Evolutionary conservation across 2,888 invertebrate genomes (phyloP).

Genomic region (Furcula furcula): DNA sequence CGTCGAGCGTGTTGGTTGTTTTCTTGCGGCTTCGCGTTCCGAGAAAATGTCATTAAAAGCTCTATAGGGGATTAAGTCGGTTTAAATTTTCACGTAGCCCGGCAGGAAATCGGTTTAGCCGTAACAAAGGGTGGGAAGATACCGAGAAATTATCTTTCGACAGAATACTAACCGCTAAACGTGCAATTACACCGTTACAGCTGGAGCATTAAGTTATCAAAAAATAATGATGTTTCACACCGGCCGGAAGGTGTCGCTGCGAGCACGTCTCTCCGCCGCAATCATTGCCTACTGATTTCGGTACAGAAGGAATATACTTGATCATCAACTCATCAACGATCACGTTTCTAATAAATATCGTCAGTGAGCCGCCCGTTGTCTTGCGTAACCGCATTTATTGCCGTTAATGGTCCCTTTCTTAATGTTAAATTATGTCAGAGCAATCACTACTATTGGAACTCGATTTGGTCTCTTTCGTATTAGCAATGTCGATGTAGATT

Average conservation of each 20-base stretch:
- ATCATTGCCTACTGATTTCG: constrained; percentile 62
- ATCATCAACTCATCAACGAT: constrained; percentile 53
- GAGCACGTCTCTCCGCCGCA: constrained; percentile 66
- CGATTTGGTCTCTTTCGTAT: constrained; percentile 17
- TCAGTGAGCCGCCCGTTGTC: constrained; percentile 64
- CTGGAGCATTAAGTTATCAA: constrained; percentile 77
- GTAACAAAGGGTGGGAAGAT: constrained; percentile 77
- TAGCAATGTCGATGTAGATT: constrained; percentile 11
- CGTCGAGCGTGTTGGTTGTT: constrained; percentile 63
- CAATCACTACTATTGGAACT: constrained; percentile 36
- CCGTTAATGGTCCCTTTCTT: constrained; percentile 67
- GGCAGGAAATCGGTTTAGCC: constrained; percentile 76
- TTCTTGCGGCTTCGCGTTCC: constrained; percentile 67
- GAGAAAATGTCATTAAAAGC: constrained; percentile 78
- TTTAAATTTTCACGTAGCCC: constrained; percentile 77
- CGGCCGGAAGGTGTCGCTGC: constrained; percentile 75
- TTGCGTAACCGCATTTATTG: constrained; percentile 76
- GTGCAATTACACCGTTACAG: constrained; percentile 77
- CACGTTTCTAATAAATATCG: constrained; percentile 78
- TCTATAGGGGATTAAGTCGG: constrained; percentile 74
- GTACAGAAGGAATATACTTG: constrained; percentile 33
- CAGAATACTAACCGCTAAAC: constrained; percentile 76
- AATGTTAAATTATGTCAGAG: constrained; percentile 56
- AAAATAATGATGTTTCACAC: constrained; percentile 75
- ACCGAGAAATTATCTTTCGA: constrained; percentile 77